These are phyloP conservation scores for Danionella dracula DNA, from an alignment of 2,797 vertebrate species.

Conservation along the genomic window DNA sequence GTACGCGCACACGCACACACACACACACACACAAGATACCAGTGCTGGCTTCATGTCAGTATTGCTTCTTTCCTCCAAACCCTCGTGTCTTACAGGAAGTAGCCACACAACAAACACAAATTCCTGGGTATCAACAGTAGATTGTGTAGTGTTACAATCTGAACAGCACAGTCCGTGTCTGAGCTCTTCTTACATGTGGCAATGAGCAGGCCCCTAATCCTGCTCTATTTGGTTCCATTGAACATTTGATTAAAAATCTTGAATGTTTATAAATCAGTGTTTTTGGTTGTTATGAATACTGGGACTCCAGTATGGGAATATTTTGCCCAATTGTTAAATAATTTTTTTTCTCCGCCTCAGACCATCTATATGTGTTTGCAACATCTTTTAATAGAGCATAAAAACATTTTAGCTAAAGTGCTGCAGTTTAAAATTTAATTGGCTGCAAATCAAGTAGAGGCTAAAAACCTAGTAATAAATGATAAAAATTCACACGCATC, in stretches of 20 bases:
- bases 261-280: no score
- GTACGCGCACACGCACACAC: background rate
- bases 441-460: no score
- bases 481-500: no score
- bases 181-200: constrained; percentile 17
- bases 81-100: background rate
- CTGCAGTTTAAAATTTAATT: no score
- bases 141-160: constrained; percentile 22
- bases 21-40: background rate
- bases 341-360: no score
- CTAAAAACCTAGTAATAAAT: no score
- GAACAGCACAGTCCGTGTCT: background rate
- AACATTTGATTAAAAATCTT: background rate
- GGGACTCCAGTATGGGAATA: no score
- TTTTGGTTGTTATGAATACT: no score
- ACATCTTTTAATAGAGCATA: no score
- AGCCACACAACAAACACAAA: constrained; percentile 6
- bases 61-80: constrained; percentile 24
- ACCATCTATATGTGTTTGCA: no score
- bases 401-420: no score
- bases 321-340: no score
- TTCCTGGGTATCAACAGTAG: background rate
- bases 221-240: constrained; percentile 18
- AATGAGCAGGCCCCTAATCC: constrained; percentile 2
- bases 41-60: constrained; percentile 4